phyloP scores from a whole-genome alignment of 2,797 vertebrate species.

The Clarias laeviceps region DNA sequence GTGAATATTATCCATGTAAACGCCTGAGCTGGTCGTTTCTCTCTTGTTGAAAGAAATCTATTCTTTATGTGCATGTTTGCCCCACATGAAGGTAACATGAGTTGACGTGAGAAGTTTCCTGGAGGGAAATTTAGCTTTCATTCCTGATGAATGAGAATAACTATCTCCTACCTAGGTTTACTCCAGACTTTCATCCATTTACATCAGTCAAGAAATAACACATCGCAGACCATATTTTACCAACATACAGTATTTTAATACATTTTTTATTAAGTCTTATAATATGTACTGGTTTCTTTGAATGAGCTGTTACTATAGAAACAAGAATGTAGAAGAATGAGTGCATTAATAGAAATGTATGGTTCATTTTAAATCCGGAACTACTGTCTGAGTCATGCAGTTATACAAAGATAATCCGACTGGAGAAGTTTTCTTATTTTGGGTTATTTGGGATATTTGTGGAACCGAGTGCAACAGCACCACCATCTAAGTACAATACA shows the following conservation, averaged over 20 bases:
- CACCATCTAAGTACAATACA: not conserved
- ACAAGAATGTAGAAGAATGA: not conserved
- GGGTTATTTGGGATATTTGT: not conserved
- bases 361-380: not conserved
- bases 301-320: not conserved
- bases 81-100: no score
- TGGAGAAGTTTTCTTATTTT: not conserved
- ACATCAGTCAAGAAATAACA: no score
- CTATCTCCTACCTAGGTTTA: no score
- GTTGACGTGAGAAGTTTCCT: no score
- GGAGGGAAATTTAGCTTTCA: no score
- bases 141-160: no score
- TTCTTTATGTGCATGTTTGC: no score
- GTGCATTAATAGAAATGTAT: not conserved
- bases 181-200: no score
- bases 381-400: not conserved
- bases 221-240: no score
- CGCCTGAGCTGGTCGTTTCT: no score
- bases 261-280: not conserved
- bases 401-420: not conserved
- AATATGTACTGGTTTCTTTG: not conserved
- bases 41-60: no score
- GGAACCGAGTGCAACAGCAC: not conserved
- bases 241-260: not conserved
- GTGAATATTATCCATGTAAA: no score